A percentile compares a stretch with the other conserved stretches of the same genome.
Evolutionary conservation across 2,113 vertebrate species (phyloP).

Genomic region (Petroica traversi): DNA sequence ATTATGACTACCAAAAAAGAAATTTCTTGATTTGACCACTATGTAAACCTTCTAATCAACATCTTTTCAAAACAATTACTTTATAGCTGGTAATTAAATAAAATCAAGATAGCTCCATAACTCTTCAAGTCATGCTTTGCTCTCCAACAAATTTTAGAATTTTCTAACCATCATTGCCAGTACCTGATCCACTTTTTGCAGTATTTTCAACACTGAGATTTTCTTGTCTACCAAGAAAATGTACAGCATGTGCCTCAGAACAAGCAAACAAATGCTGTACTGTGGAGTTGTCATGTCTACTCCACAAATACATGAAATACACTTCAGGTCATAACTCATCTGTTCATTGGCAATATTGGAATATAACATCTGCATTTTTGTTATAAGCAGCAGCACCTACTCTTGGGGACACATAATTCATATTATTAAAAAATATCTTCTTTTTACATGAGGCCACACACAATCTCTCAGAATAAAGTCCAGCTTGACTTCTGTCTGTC

Average conservation of each 20-base stretch:
- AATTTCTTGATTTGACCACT: background rate
- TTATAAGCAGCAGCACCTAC: background rate
- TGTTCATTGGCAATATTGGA: background rate
- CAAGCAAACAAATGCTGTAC: background rate
- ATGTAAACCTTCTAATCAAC: background rate
- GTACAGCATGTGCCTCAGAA: fast-evolving
- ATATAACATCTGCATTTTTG: background rate
- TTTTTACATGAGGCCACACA: background rate
- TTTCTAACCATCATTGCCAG: background rate
- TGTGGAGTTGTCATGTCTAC: background rate
- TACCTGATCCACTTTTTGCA: background rate
- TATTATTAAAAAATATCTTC: background rate
- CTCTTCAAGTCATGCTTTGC: background rate
- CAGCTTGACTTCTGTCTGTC: background rate
- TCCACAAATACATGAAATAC: background rate
- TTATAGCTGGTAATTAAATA: background rate
- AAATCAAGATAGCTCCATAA: background rate
- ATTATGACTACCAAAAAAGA: background rate
- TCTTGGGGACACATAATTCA: background rate
- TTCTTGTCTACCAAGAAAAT: background rate
- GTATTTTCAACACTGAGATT: background rate
- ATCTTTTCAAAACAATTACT: background rate
- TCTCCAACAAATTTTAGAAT: background rate
- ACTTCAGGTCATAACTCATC: background rate
- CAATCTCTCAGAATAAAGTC: background rate